Base-by-base conservation (phyloP, 2,888 invertebrate genomes). In the Hypsopygia costalis region DNA sequence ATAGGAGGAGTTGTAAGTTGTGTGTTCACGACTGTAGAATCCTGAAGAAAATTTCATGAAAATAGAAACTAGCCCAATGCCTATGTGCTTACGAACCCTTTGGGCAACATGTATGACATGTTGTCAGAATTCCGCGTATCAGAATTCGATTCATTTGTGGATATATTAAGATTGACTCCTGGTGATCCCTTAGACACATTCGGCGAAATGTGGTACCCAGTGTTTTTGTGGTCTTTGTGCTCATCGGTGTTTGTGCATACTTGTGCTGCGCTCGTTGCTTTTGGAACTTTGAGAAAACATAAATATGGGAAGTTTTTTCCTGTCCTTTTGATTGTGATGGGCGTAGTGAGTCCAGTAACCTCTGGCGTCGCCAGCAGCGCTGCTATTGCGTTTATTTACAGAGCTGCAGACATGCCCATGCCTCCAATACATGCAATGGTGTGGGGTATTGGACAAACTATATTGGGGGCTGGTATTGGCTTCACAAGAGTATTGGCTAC, bases 121-220 rank as follows among this genome's bases (percentile, higher is more conserved):
- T 82, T 89, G 81, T 89, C 89, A 43, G 90, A 90, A 64, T 90
- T 90, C 58, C 73, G 85, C 61, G 89, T 88, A 50, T 89, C 89
- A 47, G 91, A 92, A 74, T 88, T 93, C 64, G 93, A 93, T 78
- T 91, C 93, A 43, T 91, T 94, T 60, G 90, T 91, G 55, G 91
- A 93, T 87, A 93, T 94, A 68, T 89, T 94, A 61, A 92, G 91
- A 55, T 80, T 94, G 54, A 91, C 92, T 49, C 90, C 93, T 46
- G 90, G 90, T 52, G 91, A 91, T 62, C 91, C 91, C 42, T 86
- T 94, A 55, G 91, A 92, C 73, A 93, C 92, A 46, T 93, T 95
- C 90, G 89, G 93, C 89, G 97, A 97, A 85, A 98, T 98, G 95
- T 98, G 98, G 98, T 98, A 97, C 81, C 95, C 97, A 72, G 94